Evolutionary conservation across 2,113 vertebrate species (phyloP).

Genomic region (Grallaria varia): DNA sequence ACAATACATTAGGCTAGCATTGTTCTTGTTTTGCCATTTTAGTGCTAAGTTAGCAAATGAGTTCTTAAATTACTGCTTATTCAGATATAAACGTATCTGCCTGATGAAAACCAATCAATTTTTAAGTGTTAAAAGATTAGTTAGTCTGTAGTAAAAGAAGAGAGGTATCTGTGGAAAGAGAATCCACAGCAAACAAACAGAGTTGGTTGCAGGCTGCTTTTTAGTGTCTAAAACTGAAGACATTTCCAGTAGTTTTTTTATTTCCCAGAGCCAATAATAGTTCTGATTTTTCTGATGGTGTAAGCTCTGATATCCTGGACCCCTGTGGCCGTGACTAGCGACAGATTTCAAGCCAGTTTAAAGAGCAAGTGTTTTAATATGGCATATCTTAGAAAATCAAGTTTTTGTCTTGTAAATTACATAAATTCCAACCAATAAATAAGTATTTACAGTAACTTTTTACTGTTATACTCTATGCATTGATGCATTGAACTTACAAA

Average conservation of each 20-base stretch:
- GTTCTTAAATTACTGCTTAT: not conserved
- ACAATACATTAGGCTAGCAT: not conserved
- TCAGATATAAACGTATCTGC: not conserved
- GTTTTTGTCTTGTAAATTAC: not conserved
- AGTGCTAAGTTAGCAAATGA: not conserved
- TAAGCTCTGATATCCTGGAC: not conserved
- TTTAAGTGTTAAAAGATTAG: not conserved
- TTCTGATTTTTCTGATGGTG: not conserved
- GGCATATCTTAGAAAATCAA: not conserved
- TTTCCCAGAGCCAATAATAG: not conserved
- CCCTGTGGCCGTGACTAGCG: not conserved
- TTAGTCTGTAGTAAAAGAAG: not conserved
- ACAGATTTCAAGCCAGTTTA: not conserved
- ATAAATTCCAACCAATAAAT: not conserved
- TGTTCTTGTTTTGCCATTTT: not conserved
- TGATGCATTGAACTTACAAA: not conserved
- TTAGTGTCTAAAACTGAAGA: not conserved
- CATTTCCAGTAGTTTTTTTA: not conserved
- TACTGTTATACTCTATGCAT: not conserved
- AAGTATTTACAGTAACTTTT: not conserved
- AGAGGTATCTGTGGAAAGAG: not conserved
- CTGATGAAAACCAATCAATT: not conserved
- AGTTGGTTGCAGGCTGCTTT: not conserved
- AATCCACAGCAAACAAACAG: not conserved
- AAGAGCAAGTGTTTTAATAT: not conserved